These are phyloP conservation scores for Paguma larvata DNA, from an alignment of 2,797 vertebrate species.

Conservation along the genomic window DNA sequence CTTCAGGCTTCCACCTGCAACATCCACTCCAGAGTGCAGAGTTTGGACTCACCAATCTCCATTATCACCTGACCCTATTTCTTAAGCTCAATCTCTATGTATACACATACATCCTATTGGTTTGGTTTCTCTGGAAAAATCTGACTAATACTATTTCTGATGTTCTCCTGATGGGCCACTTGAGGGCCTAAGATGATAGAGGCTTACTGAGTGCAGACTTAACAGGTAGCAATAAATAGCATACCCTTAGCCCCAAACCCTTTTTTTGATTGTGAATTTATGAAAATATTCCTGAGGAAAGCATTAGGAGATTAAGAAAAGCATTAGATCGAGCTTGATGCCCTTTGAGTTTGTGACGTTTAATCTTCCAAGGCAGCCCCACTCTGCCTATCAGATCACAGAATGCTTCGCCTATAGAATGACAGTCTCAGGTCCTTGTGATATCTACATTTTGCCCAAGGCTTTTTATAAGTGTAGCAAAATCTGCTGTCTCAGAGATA, in stretches of 20 bases:
- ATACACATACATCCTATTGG: not conserved
- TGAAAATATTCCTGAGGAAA: conserved; percentile 44
- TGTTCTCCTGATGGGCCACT: not conserved
- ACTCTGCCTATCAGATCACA: conserved; percentile 40
- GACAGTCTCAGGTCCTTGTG: conserved; percentile 57
- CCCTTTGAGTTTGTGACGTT: not conserved
- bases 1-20: not conserved
- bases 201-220: conserved; percentile 12
- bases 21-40: not conserved
- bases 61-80: not conserved
- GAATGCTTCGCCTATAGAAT: conserved; percentile 32
- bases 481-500: conserved; percentile 61
- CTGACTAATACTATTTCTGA: conserved; percentile 3
- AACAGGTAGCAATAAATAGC: not conserved
- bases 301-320: conserved; percentile 52
- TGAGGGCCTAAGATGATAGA: not conserved
- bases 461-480: conserved; percentile 72
- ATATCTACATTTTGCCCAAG: not conserved
- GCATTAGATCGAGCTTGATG: not conserved
- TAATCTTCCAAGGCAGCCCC: not conserved
- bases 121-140: not conserved
- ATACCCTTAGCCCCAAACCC: not conserved
- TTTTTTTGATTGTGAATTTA: conserved; percentile 15
- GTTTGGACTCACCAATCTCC: not conserved
- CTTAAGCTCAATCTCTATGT: not conserved